Evolutionary conservation across 2,113 vertebrate species (phyloP), one percentile per base, ranked within the genome.

Genomic region (Lasiurus borealis): DNA sequence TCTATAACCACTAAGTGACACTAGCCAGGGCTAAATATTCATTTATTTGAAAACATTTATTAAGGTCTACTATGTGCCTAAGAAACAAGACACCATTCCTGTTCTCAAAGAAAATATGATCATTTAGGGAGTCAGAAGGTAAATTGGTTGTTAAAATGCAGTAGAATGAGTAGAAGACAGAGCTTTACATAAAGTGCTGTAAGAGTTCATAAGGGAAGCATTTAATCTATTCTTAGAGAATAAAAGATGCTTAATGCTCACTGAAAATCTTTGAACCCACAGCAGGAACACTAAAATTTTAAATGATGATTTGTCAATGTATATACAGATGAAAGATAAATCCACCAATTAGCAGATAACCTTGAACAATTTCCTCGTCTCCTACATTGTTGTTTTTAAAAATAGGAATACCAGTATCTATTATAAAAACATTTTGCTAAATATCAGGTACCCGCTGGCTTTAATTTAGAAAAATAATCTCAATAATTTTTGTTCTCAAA

Each of bases 351-450:
- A 88, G 62, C 15, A 95, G 9, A 84, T 54, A n/a, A 64, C 6
- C 29, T 77, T 46, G 21, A 95, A 23, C 29, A 91, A 91, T 76
- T 54, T 91, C 44, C 57, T 93, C 10, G 52, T 40, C 12, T n/a
- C 5, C 19, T 57, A 27, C 3, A 66, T 59, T 77, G 85, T 80
- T 44, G 19, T 72, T 92, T 95, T 34, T 50, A 77, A 78, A 80
- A 80, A 83, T 44, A 72, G 69, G 16, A 90, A 82, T 29, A 89
- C 11, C 64, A 50, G 19, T 76, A 57, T 31, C 66, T 50, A 34
- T 36, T 36, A 29, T 6, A 90, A 66, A 85, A 85, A 44, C 7
- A 68, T 50, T 86, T 82, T 50, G n/a, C 16, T 76, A 64, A 92
- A 76, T 92, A 81, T 46, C 75, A 91, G 62, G 34, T 88, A 6